Evolutionary conservation across 2,113 vertebrate genomes (phyloP).

Genomic region (Gracilinanus agilis): DNA sequence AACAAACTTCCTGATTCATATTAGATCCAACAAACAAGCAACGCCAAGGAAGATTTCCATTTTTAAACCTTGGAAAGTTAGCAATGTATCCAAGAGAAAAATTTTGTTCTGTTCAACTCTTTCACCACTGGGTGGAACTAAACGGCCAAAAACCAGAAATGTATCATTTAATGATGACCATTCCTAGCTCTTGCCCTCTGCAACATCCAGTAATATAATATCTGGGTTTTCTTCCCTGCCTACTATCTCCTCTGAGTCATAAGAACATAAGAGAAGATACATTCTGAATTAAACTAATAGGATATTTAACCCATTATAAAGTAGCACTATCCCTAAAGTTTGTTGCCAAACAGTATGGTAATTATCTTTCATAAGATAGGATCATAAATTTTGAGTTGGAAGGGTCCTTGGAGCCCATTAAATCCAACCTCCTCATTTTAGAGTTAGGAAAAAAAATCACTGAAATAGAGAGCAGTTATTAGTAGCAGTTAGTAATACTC

Average conservation of each 20-base stretch:
- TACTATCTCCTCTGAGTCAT: not conserved
- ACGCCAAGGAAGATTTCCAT: not conserved
- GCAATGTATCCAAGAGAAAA: not conserved
- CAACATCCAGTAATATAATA: not conserved
- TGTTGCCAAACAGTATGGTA: not conserved
- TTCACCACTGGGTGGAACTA: slow-evolving; percentile 27
- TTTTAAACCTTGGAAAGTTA: slow-evolving; percentile 33
- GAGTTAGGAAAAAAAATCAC: not conserved
- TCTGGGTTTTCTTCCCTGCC: slow-evolving; percentile 19
- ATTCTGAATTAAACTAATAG: not conserved
- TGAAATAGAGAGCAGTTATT: not conserved
- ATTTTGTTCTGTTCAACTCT: slow-evolving; percentile 5
- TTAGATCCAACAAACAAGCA: not conserved
- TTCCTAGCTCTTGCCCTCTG: not conserved
- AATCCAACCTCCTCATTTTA: not conserved
- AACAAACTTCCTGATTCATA: not conserved
- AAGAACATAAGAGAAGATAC: not conserved
- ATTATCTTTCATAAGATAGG: not conserved
- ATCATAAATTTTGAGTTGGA: not conserved
- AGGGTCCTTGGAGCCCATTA: not conserved
- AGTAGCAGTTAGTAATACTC: too few species aligned
- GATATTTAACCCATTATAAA: not conserved
- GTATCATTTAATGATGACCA: not conserved
- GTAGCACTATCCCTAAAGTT: not conserved
- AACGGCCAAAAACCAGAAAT: not conserved